These are phyloP conservation scores for Callopanchax toddi DNA, from an alignment of 2,113 vertebrate genomes.

Conservation along the genomic window DNA sequence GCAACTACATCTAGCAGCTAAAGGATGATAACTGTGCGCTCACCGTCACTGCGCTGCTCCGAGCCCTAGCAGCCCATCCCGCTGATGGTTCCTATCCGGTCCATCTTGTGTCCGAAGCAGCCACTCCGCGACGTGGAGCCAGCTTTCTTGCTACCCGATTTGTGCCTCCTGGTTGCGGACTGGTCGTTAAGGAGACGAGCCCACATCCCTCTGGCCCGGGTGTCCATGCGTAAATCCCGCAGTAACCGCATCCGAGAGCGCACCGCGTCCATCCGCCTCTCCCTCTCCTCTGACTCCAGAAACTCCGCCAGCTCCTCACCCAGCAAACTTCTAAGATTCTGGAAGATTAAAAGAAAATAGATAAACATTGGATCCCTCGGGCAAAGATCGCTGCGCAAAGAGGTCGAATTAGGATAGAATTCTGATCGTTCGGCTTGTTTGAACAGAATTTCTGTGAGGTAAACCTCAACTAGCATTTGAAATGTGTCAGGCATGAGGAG, in stretches of 20 bases:
- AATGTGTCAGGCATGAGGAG: neutral
- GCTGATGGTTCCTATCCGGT: constrained; percentile 94
- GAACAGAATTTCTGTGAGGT: constrained; percentile 5
- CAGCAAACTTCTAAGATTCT: constrained; percentile 82
- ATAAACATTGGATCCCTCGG: constrained; percentile 13
- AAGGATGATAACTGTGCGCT: constrained; percentile 52
- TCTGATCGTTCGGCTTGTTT: constrained; percentile 1
- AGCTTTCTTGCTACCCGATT: constrained; percentile 86
- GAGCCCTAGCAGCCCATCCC: constrained; percentile 92
- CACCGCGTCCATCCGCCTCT: constrained; percentile 74
- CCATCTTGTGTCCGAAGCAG: constrained; percentile 97
- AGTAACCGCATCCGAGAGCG: constrained; percentile 82
- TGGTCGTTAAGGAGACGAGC: constrained; percentile 86
- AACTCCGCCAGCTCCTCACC: constrained; percentile 84
- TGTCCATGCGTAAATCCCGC: constrained; percentile 86
- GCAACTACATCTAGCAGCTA: neutral
- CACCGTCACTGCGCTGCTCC: constrained; percentile 79
- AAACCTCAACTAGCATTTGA: constrained; percentile 7
- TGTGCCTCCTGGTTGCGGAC: constrained; percentile 80
- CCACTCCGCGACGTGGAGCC: constrained; percentile 80
- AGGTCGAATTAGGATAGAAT: constrained; percentile 5
- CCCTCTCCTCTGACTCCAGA: constrained; percentile 81
- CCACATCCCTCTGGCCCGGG: constrained; percentile 84
- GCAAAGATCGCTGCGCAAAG: constrained; percentile 1
- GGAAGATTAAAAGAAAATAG: constrained; percentile 31